Conservation (phyloP, 2,888 invertebrate species). For the Cheilosia urbana region DNA sequence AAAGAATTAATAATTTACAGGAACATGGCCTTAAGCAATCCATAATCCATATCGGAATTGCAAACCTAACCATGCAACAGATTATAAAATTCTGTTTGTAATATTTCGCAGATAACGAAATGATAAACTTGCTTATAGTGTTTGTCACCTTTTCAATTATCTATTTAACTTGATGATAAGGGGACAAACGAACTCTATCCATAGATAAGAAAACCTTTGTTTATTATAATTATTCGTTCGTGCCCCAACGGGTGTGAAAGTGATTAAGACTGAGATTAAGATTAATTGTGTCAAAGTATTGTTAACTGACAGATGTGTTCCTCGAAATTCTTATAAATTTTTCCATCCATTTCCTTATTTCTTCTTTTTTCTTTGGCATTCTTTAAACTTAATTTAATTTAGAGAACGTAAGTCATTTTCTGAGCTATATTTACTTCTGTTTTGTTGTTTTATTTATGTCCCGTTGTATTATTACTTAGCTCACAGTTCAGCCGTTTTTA, state of each 20-base stretch:
- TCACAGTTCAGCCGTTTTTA: too few species aligned
- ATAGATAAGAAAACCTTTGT: slow-evolving; percentile 25
- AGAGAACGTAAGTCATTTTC: too few species aligned
- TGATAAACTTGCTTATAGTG: slow-evolving; percentile 15
- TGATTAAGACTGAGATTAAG: slow-evolving; percentile 39
- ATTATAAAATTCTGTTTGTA: background rate
- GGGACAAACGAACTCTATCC: slow-evolving; percentile 5
- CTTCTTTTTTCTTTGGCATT: background rate
- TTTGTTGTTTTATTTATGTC: too few species aligned
- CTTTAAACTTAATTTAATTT: background rate
- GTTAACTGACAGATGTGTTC: slow-evolving; percentile 17
- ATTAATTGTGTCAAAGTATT: background rate
- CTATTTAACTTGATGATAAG: slow-evolving; percentile 15
- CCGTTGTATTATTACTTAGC: too few species aligned
- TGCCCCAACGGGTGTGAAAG: background rate
- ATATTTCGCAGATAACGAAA: slow-evolving; percentile 1
- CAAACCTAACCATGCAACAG: background rate
- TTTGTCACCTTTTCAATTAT: slow-evolving; percentile 14
- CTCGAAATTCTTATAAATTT: background rate
- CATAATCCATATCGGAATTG: background rate
- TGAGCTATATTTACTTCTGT: too few species aligned
- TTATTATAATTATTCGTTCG: slow-evolving; percentile 7
- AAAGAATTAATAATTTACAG: too few species aligned
- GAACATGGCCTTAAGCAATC: too few species aligned
- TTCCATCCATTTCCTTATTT: background rate